Conservation (phyloP, 2,888 invertebrate genomes). For the Leucophora obtusa region DNA sequence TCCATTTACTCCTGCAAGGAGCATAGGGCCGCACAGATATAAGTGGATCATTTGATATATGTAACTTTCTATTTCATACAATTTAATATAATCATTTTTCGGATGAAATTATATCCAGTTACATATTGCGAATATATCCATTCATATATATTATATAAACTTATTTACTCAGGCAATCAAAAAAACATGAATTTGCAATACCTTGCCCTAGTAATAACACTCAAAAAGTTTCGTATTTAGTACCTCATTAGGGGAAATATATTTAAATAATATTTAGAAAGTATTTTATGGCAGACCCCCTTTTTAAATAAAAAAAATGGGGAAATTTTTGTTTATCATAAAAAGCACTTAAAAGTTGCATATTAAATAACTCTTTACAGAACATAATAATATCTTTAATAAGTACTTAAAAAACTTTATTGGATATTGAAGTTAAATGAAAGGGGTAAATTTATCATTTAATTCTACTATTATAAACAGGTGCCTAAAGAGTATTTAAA, state of each 20-base stretch:
- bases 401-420: conserved; percentile 6
- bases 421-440: not conserved
- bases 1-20: too few relatives aligned
- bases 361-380: conserved; percentile 7
- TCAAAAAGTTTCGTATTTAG: not conserved
- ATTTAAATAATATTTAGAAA: not conserved
- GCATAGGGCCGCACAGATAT: too few relatives aligned
- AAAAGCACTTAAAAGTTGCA: conserved; percentile 16
- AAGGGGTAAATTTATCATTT: not conserved
- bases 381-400: not conserved
- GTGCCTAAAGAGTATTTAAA: too few relatives aligned
- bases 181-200: too few relatives aligned
- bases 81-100: too few relatives aligned
- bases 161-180: too few relatives aligned
- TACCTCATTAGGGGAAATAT: not conserved
- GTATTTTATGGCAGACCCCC: not conserved
- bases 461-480: not conserved
- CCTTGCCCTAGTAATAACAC: not conserved
- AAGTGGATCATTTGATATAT: too few relatives aligned
- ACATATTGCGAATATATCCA: too few relatives aligned
- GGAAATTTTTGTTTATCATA: not conserved
- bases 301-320: not conserved
- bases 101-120: too few relatives aligned
- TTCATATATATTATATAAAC: too few relatives aligned
- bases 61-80: too few relatives aligned